A percentile compares a stretch with the other conserved stretches of the same genome.
phyloP scores from a whole-genome alignment of 1,140 invertebrate species.

The Muscidifurax raptorellus region DNA sequence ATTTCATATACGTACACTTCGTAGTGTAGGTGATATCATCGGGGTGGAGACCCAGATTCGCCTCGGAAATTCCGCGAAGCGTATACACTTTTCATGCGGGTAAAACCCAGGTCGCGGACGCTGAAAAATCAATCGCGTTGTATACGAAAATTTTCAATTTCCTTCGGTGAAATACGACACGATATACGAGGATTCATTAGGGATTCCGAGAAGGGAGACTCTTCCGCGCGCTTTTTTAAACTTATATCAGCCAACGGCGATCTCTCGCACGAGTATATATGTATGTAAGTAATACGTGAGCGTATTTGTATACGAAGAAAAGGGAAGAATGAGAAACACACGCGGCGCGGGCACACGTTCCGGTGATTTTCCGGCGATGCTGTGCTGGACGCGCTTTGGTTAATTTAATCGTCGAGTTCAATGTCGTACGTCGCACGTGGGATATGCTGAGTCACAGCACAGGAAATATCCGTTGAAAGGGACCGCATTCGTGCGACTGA shows the following conservation, averaged over 20 bases:
- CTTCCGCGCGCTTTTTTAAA: slow-evolving; percentile 24
- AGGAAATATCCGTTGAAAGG: not conserved
- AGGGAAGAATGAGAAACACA: not conserved
- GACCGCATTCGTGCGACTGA: not conserved
- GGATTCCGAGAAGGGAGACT: slow-evolving; percentile 8
- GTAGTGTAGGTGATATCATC: too few relatives aligned
- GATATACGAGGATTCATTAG: slow-evolving; percentile 16
- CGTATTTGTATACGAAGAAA: too few relatives aligned
- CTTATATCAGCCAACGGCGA: slow-evolving; percentile 28
- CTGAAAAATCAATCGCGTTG: too few relatives aligned
- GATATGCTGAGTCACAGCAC: not conserved
- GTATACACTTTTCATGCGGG: too few relatives aligned
- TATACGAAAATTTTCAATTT: not conserved
- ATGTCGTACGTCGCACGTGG: not conserved
- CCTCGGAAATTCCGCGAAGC: too few relatives aligned
- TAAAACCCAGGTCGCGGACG: too few relatives aligned
- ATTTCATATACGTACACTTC: too few relatives aligned
- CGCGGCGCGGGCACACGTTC: too few relatives aligned
- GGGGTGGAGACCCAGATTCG: too few relatives aligned
- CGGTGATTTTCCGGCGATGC: too few relatives aligned
- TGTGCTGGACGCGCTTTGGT: too few relatives aligned
- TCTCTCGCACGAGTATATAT: not conserved
- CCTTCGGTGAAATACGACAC: not conserved
- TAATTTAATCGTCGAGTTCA: not conserved
- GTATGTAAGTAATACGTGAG: too few relatives aligned